These are phyloP conservation scores for Habropoda laboriosa DNA, from an alignment of 1,140 invertebrate genomes.

Conservation along the genomic window DNA sequence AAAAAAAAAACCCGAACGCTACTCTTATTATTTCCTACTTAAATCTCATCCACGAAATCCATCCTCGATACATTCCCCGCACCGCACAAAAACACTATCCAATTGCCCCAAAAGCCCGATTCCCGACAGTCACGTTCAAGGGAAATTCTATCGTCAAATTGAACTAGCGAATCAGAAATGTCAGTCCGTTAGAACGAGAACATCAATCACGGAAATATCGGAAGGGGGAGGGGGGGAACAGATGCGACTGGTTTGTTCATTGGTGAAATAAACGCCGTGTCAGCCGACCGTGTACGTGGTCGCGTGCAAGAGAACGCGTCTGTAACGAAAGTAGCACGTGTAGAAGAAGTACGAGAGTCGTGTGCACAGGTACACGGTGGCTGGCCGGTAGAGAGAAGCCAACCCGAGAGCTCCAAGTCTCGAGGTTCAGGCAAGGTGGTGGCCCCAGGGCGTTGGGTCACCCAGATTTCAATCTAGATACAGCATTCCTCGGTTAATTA, in stretches of 20 bases:
- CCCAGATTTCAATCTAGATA: constrained; percentile 82
- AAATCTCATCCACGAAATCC: too few relatives aligned
- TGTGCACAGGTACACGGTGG: constrained; percentile 32
- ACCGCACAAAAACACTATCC: too few relatives aligned
- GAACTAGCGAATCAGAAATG: not conserved
- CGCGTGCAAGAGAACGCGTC: constrained; percentile 36
- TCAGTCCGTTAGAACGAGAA: not conserved
- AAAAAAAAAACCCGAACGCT: too few relatives aligned
- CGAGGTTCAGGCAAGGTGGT: constrained; percentile 76
- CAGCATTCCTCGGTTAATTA: constrained; percentile 81
- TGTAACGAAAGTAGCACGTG: constrained; percentile 45
- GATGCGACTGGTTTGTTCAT: not conserved
- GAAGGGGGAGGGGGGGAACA: too few relatives aligned
- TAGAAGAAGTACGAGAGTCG: not conserved
- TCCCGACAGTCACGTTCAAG: not conserved
- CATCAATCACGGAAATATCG: constrained; percentile 22
- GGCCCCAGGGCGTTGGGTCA: constrained; percentile 80
- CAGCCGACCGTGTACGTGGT: constrained; percentile 2
- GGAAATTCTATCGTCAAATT: not conserved
- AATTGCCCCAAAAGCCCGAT: too few relatives aligned
- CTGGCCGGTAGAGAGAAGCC: constrained; percentile 57
- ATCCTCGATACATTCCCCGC: too few relatives aligned
- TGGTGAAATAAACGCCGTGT: constrained; percentile 2
- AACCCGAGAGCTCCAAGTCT: constrained; percentile 53
- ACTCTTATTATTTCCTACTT: too few relatives aligned